Evolutionary conservation across 1,140 invertebrate species (phyloP), one percentile per base, ranked within the genome.

Genomic region (Papilio dardanus): DNA sequence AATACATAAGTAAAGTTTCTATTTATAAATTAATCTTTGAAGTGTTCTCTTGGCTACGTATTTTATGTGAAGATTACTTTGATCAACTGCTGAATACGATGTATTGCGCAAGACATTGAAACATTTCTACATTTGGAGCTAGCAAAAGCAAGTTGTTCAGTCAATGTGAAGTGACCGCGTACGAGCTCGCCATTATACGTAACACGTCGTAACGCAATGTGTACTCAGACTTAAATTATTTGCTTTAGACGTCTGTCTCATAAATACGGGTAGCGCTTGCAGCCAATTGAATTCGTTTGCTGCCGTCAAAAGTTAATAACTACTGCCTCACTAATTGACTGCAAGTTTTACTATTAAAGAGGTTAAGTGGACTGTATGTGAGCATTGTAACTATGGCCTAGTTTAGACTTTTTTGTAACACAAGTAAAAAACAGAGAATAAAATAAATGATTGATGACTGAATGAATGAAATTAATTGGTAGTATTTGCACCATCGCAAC

Each of bases 291-390:
- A 79, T 82, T 86, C 83, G 78, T 89, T 86, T 83, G 79, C 84
- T 83, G 82, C 86, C 85, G 82, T 85, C 83, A 86, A 85, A 88
- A 88, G 84, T 87, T 88, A 86, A 87, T 84, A 89, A 90, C 84
- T 89, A 87, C 88, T 85, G 84, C 75, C 77, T 79, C 75, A 83
- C 83, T 89, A 92, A 89, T 92, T 88, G 86, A 86, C 84, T 89
- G 78, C 83, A 86, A 89, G 85, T 87, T 86, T 84, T 83, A 83
- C 79, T 79, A 88, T 88, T 88, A 89, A 88, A 73, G 81, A 79
- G 90, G 90, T 92, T 87, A 92, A 92, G 85, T 90, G 88, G 84
- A 69, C 79, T 80, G 83, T 83, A 73, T 50, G 24, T 35, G n/a
- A n/a, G 10, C 19, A 35, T 21, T 21, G 31, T 54, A 73, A 73